Percentiles rank a stretch among this genome's conserved stretches.
Conservation (phyloP, 92 coral and sea anemone species). For the Paramuricea clavata region DNA sequence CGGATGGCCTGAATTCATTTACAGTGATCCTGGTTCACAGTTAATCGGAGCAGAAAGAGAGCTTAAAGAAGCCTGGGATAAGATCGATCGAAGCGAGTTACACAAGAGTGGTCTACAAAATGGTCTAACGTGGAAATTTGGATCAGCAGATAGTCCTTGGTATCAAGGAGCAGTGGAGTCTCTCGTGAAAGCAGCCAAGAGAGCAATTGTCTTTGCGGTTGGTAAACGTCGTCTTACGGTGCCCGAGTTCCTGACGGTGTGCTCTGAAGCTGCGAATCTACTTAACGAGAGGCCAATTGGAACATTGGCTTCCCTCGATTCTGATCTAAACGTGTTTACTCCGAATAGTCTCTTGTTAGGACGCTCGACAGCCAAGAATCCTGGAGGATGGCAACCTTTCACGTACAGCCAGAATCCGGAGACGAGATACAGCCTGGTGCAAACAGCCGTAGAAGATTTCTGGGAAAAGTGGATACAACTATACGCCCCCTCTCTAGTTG, state of each 20-base stretch:
- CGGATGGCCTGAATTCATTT: conserved; percentile 59
- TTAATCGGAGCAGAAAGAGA: conserved; percentile 51
- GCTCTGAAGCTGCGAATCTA: conserved; percentile 64
- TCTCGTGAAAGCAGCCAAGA: conserved; percentile 58
- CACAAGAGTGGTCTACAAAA: conserved; percentile 37
- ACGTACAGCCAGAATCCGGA: neutral
- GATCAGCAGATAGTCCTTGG: conserved; percentile 72
- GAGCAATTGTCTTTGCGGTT: conserved; percentile 60
- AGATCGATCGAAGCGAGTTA: conserved; percentile 21
- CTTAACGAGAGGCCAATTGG: conserved; percentile 69
- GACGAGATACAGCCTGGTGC: conserved; percentile 63
- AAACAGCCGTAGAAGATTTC: conserved; percentile 54
- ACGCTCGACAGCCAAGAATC: conserved; percentile 59
- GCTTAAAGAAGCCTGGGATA: conserved; percentile 50
- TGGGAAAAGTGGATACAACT: conserved; percentile 70
- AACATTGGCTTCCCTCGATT: conserved; percentile 17
- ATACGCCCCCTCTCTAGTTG: conserved; percentile 66
- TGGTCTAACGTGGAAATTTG: conserved; percentile 64
- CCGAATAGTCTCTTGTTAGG: conserved; percentile 68
- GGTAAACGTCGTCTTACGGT: conserved; percentile 55
- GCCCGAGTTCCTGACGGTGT: conserved; percentile 66
- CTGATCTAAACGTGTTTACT: conserved; percentile 49
- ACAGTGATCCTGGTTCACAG: conserved; percentile 65
- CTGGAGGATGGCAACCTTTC: conserved; percentile 66
- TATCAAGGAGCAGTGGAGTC: conserved; percentile 69